A percentile compares a stretch with the other conserved stretches of the same genome.
Conservation (phyloP, 2,888 invertebrate species). For the Exephanes ischioxanthus region DNA sequence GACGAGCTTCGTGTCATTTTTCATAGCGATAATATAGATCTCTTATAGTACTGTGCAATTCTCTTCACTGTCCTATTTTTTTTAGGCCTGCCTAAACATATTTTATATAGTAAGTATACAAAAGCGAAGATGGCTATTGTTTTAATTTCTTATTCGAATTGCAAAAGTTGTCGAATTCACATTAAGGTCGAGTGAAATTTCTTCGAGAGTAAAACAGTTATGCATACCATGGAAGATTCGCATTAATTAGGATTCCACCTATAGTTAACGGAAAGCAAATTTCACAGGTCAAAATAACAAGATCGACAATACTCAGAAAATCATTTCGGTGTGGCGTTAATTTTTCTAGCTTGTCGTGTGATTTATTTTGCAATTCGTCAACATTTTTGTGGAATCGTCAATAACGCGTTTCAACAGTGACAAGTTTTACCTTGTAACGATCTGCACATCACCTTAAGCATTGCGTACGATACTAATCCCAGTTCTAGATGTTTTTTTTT, state of each 20-base stretch:
- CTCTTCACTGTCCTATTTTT: conserved; percentile 79
- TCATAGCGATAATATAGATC: conserved; percentile 50
- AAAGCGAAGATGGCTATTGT: conserved; percentile 57
- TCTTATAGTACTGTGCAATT: conserved; percentile 70
- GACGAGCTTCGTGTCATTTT: conserved; percentile 15
- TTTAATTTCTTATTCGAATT: conserved; percentile 15
- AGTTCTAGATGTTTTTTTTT: conserved; percentile 22
- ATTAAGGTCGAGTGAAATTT: background rate
- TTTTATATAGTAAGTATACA: conserved; percentile 82
- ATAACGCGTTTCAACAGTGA: background rate
- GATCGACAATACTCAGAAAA: background rate
- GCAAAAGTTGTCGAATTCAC: background rate
- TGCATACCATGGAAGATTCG: background rate
- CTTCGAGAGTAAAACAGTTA: background rate
- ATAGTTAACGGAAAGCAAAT: background rate
- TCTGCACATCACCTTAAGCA: background rate
- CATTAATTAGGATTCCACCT: background rate
- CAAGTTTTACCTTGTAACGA: background rate
- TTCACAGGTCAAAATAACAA: background rate
- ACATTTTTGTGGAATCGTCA: background rate
- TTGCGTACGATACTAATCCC: conserved; percentile 10
- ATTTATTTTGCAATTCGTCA: background rate
- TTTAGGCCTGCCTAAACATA: conserved; percentile 84
- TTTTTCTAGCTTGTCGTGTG: background rate
- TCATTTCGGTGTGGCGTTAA: background rate